Evolutionary conservation across 2,888 invertebrate genomes (phyloP).

Genomic region (Cheilosia variabilis): DNA sequence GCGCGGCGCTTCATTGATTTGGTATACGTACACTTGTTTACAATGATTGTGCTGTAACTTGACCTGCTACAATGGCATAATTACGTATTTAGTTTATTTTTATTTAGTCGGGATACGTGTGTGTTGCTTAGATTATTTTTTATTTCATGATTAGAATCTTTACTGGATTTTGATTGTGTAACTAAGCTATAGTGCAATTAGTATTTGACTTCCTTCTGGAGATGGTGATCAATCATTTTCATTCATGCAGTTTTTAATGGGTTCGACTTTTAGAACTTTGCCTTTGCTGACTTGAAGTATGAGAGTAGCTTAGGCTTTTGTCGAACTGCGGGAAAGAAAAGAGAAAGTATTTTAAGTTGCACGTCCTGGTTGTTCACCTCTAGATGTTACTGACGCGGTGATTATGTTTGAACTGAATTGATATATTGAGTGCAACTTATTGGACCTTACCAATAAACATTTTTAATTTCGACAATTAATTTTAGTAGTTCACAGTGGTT

Average conservation of each 20-base stretch:
- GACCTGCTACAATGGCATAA: neutral
- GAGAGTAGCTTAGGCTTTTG: too few relatives aligned
- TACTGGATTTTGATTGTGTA: slow-evolving; percentile 7
- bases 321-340: too few relatives aligned
- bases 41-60: neutral
- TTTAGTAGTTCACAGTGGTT: too few relatives aligned
- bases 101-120: neutral
- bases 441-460: too few relatives aligned
- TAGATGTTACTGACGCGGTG: too few relatives aligned
- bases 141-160: slow-evolving; percentile 16
- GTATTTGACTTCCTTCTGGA: neutral
- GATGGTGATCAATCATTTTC: slow-evolving; percentile 11
- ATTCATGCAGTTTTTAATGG: neutral
- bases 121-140: neutral
- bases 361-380: too few relatives aligned
- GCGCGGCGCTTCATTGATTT: slow-evolving; percentile 28
- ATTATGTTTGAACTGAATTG: too few relatives aligned
- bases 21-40: slow-evolving; percentile 13
- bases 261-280: too few relatives aligned
- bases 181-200: neutral
- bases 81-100: neutral
- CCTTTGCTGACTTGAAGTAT: too few relatives aligned
- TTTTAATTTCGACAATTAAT: too few relatives aligned
- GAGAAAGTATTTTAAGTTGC: too few relatives aligned
- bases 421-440: too few relatives aligned